phyloP scores from a whole-genome alignment of 2,797 vertebrate genomes.

The Sebastes diaconus region DNA sequence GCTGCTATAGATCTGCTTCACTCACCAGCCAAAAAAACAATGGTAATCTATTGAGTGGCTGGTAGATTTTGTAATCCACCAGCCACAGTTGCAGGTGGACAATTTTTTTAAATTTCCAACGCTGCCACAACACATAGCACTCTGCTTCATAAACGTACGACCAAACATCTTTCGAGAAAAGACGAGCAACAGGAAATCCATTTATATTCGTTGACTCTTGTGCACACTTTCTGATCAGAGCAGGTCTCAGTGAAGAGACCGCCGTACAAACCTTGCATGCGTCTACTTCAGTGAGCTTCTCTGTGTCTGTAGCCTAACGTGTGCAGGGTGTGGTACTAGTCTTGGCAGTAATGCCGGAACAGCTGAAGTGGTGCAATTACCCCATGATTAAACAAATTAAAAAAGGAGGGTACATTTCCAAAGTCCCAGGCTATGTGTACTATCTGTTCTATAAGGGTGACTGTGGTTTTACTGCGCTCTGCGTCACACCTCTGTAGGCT shows the following conservation, averaged over 20 bases:
- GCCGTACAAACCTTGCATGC: not conserved
- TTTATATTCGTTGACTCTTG: constrained; percentile 3
- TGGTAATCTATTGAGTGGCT: too few species aligned
- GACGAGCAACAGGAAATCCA: constrained; percentile 45
- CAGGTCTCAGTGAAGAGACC: not conserved
- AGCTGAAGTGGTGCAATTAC: constrained; percentile 42
- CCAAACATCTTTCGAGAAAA: not conserved
- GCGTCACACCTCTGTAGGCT: not conserved
- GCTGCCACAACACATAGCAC: too few species aligned
- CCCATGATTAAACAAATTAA: constrained; percentile 19
- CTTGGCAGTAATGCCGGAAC: constrained; percentile 45
- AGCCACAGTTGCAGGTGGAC: too few species aligned
- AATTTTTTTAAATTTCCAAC: too few species aligned
- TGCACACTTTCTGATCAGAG: constrained; percentile 26
- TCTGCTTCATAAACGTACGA: not conserved
- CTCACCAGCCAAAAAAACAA: too few species aligned
- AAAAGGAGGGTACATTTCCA: constrained; percentile 36
- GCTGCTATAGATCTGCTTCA: too few species aligned
- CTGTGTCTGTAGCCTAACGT: constrained; percentile 1
- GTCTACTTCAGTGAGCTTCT: not conserved
- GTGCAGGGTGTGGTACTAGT: constrained; percentile 50
- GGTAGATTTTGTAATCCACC: too few species aligned
- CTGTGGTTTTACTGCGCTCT: not conserved
- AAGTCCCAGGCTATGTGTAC: constrained; percentile 18
- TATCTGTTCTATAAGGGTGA: not conserved